These are phyloP conservation scores for Flabesymbios commensalis DNA, from an alignment of 2,888 invertebrate genomes.

Conservation along the genomic window DNA sequence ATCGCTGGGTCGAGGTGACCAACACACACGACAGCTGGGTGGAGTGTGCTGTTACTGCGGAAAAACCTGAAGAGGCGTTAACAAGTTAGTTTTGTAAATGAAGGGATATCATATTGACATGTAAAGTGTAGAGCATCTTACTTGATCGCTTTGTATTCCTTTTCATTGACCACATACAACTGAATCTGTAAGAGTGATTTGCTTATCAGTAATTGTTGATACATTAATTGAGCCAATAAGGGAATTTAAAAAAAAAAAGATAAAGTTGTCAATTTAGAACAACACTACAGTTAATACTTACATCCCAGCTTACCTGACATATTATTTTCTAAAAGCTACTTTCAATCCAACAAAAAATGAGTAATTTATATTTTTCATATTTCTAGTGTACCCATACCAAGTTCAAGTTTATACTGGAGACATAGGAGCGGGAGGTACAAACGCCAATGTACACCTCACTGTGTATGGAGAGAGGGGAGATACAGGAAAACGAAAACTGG, in stretches of 20 bases:
- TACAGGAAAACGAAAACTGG: slow-evolving; percentile 31
- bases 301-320: no score
- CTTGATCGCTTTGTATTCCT: no score
- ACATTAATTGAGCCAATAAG: no score
- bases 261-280: no score
- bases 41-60: slow-evolving; percentile 40
- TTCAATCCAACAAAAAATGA: no score
- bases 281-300: no score
- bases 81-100: not conserved
- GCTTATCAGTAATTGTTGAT: not conserved
- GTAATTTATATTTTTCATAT: not conserved
- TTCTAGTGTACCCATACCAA: slow-evolving; percentile 34
- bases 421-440: slow-evolving; percentile 32
- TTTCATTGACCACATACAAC: no score
- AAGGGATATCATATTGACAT: no score
- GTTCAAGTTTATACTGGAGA: slow-evolving; percentile 41
- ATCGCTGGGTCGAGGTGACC: slow-evolving; percentile 36
- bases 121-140: no score
- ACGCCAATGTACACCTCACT: slow-evolving; percentile 31
- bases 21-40: slow-evolving; percentile 42
- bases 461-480: slow-evolving; percentile 35
- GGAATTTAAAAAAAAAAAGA: no score
- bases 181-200: no score
- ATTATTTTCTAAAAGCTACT: no score
- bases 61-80: slow-evolving; percentile 7